Evolutionary conservation across 2,797 vertebrate genomes (phyloP).

Genomic region (Trichosurus vulpecula): DNA sequence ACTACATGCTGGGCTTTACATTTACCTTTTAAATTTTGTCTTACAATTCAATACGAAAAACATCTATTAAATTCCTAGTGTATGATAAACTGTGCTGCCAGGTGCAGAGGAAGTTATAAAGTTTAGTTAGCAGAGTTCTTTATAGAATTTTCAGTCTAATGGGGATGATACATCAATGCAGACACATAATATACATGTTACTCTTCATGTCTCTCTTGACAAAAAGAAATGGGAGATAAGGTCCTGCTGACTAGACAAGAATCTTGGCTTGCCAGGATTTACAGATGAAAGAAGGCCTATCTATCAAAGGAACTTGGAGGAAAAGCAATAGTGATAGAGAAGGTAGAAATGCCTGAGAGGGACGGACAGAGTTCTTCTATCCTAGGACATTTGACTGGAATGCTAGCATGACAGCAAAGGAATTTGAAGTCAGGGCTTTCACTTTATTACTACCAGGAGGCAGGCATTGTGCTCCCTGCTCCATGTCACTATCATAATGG

Average conservation of each 20-base stretch:
- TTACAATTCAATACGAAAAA: not conserved
- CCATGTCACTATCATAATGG: not conserved
- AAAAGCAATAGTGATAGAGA: not conserved
- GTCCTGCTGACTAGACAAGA: not conserved
- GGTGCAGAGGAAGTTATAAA: not conserved
- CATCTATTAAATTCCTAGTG: not conserved
- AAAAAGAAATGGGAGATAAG: not conserved
- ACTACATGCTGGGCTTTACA: not conserved
- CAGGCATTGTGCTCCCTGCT: not conserved
- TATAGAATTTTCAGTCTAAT: not conserved
- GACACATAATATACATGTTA: not conserved
- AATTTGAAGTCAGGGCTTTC: not conserved
- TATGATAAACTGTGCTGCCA: not conserved
- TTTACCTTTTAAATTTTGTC: not conserved
- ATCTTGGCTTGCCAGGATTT: not conserved
- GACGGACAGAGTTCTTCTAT: not conserved
- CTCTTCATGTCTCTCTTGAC: not conserved
- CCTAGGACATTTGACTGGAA: not conserved
- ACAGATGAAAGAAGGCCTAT: not conserved
- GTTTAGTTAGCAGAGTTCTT: not conserved
- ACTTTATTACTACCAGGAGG: not conserved
- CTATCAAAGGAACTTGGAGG: not conserved
- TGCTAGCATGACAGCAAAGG: not conserved
- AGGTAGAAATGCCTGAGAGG: not conserved
- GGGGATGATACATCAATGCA: not conserved